Evolutionary conservation across 2,888 invertebrate genomes (phyloP).

Genomic region (Lathronympha strigana): DNA sequence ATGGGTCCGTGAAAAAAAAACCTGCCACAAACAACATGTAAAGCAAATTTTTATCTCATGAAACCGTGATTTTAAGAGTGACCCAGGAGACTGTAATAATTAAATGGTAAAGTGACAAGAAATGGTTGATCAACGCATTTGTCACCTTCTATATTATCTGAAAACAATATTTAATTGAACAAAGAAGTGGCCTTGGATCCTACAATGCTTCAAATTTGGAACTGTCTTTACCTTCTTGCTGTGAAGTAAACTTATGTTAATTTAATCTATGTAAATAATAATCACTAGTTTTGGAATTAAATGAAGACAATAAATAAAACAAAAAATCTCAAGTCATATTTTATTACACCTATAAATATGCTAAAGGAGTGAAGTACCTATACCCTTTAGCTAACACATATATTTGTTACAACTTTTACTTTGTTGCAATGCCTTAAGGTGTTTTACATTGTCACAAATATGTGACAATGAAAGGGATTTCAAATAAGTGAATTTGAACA

Average conservation of each 20-base stretch:
- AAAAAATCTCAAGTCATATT: slow-evolving; percentile 49
- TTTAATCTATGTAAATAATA: slow-evolving; percentile 3
- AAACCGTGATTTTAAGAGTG: too few species aligned
- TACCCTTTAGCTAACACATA: slow-evolving; percentile 10
- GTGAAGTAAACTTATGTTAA: neutral
- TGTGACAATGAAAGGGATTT: slow-evolving; percentile 12
- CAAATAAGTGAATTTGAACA: neutral
- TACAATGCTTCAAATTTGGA: neutral
- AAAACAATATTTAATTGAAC: too few species aligned
- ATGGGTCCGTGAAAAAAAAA: too few species aligned
- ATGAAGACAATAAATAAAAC: slow-evolving; percentile 40
- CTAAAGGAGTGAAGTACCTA: slow-evolving; percentile 35
- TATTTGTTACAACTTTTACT: slow-evolving; percentile 43
- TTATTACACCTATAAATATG: slow-evolving; percentile 57
- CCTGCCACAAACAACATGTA: too few species aligned
- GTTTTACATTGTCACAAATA: neutral
- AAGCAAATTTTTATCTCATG: too few species aligned
- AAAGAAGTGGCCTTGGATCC: too few species aligned
- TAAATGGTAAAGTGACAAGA: too few species aligned
- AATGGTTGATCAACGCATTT: too few species aligned
- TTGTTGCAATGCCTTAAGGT: slow-evolving; percentile 1
- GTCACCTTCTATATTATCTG: too few species aligned
- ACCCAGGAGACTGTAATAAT: too few species aligned
- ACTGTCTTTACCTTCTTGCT: neutral
- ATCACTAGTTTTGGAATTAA: slow-evolving; percentile 9